Conservation (phyloP, 2,888 invertebrate species). For the Apodemia mormo region DNA sequence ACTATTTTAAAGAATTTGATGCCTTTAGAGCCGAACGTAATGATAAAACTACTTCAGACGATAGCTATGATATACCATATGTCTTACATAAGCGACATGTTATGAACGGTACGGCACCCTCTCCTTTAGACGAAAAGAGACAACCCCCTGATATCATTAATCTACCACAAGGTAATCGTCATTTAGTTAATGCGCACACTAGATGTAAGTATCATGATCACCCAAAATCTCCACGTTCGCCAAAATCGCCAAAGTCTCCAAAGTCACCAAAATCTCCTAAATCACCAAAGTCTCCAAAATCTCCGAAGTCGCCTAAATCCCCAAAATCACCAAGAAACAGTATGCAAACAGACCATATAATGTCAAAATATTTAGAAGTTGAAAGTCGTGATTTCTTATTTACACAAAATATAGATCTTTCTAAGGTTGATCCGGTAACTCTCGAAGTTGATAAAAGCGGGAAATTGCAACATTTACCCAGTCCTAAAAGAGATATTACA, state of each 20-base stretch:
- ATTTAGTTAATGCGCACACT: slow-evolving; percentile 70
- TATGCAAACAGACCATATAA: slow-evolving; percentile 69
- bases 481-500: slow-evolving; percentile 87
- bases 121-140: slow-evolving; percentile 73
- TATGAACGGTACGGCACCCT: slow-evolving; percentile 91
- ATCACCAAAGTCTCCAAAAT: slow-evolving; percentile 83
- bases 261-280: slow-evolving; percentile 85
- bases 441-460: slow-evolving; percentile 86
- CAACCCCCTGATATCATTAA: slow-evolving; percentile 72
- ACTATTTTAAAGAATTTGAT: slow-evolving; percentile 86
- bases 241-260: slow-evolving; percentile 83
- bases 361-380: slow-evolving; percentile 73
- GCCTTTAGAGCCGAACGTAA: slow-evolving; percentile 81
- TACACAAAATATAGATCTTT: slow-evolving; percentile 88
- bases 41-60: slow-evolving; percentile 66
- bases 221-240: slow-evolving; percentile 75
- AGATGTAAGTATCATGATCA: slow-evolving; percentile 78
- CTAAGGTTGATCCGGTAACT: slow-evolving; percentile 87
- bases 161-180: slow-evolving; percentile 72
- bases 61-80: slow-evolving; percentile 90
- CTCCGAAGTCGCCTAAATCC: slow-evolving; percentile 79
- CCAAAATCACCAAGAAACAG: slow-evolving; percentile 73
- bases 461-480: slow-evolving; percentile 83
- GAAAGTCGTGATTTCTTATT: slow-evolving; percentile 85
- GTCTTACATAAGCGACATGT: slow-evolving; percentile 92